Conservation (phyloP, 2,113 vertebrate species). For the Rhombomys opimus region DNA sequence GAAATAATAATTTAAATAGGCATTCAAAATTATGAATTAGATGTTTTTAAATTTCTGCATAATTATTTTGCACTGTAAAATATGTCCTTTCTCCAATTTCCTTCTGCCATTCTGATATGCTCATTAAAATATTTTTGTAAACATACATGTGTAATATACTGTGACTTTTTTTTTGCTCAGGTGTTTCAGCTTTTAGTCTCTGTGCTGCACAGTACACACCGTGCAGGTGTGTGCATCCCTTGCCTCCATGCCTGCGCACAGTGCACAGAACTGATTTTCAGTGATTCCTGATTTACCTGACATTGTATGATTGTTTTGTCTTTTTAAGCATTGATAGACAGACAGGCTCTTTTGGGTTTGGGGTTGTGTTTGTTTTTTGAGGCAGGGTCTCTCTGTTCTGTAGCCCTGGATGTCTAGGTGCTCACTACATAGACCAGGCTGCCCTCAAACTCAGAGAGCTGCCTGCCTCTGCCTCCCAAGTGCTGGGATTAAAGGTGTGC, state of each 20-base stretch:
- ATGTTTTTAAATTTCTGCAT: slow-evolving; percentile 81
- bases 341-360: not conserved
- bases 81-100: slow-evolving; percentile 75
- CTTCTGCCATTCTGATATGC: slow-evolving; percentile 86
- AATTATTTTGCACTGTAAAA: slow-evolving; percentile 89
- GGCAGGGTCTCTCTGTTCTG: not conserved
- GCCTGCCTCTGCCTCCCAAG: not conserved
- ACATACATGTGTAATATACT: slow-evolving; percentile 69
- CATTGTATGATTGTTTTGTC: not conserved
- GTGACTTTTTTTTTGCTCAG: slow-evolving; percentile 48
- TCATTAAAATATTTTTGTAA: slow-evolving; percentile 91
- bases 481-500: not conserved
- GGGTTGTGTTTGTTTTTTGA: not conserved
- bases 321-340: not conserved
- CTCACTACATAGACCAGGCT: not conserved
- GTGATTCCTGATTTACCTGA: not conserved
- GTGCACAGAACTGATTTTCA: not conserved
- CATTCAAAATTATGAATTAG: slow-evolving; percentile 68
- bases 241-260: not conserved
- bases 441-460: not conserved
- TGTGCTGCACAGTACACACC: not conserved
- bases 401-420: not conserved
- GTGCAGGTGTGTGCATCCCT: not conserved
- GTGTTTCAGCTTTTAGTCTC: not conserved
- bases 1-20: slow-evolving; percentile 68